phyloP scores from a whole-genome alignment of 37 sponge, comb jelly and placozoan species.

The Tethya wilhelma region DNA sequence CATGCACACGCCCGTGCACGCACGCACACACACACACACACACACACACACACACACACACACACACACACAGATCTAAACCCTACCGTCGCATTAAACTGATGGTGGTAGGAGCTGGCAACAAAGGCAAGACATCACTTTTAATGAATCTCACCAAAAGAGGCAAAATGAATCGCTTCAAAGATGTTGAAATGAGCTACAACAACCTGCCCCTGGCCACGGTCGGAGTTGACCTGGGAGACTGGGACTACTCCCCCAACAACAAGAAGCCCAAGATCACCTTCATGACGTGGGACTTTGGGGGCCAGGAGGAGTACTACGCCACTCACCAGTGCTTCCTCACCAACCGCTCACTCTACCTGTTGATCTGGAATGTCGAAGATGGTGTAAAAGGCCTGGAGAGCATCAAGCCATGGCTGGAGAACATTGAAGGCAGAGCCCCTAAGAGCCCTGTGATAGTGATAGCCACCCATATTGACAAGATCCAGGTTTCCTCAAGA shows the following conservation, averaged over 20 bases:
- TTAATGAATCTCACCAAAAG: constrained; percentile 66
- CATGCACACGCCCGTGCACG: too few relatives aligned
- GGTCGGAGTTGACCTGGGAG: constrained; percentile 79
- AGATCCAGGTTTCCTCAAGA: constrained; percentile 2
- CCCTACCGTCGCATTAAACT: constrained; percentile 80
- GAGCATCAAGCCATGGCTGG: constrained; percentile 77
- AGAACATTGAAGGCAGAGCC: constrained; percentile 84
- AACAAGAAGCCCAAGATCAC: constrained; percentile 52
- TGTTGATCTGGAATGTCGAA: constrained; percentile 75
- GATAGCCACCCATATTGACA: constrained; percentile 81
- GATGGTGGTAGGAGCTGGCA: constrained; percentile 78
- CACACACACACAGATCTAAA: constrained; percentile 39
- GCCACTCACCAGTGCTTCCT: constrained; percentile 94
- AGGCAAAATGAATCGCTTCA: constrained; percentile 49
- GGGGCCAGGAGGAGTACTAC: constrained; percentile 92
- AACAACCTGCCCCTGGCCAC: constrained; percentile 63
- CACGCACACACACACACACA: too few relatives aligned
- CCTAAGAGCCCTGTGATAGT: constrained; percentile 74
- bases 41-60: too few relatives aligned
- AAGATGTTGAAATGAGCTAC: constrained; percentile 36
- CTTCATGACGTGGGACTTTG: constrained; percentile 96
- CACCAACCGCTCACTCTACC: constrained; percentile 75
- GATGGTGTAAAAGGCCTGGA: constrained; percentile 73
- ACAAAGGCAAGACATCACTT: constrained; percentile 86
- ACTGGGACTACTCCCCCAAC: constrained; percentile 67